Percentiles rank a stretch among this genome's conserved stretches.
Conservation (phyloP, 2,888 invertebrate genomes). For the Drosophila mulleri region DNA sequence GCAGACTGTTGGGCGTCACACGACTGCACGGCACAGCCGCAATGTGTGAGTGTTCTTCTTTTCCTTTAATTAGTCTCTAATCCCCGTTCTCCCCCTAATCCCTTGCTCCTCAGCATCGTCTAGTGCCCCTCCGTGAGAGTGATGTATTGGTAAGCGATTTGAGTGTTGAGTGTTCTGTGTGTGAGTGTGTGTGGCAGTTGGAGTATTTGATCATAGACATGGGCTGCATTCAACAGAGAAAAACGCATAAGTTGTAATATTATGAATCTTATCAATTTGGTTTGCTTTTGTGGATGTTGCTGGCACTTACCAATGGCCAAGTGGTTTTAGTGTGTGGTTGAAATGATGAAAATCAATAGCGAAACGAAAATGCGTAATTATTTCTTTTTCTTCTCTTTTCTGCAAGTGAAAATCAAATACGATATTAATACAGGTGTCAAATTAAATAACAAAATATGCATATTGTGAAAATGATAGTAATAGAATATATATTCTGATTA, state of each 20-base stretch:
- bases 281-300: background rate
- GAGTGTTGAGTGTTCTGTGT: slow-evolving; percentile 19
- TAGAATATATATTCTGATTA: slow-evolving; percentile 12
- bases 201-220: slow-evolving; percentile 56
- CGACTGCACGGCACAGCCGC: slow-evolving; percentile 66
- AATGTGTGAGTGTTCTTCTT: slow-evolving; percentile 48
- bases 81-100: slow-evolving; percentile 4
- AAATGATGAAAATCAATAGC: slow-evolving; percentile 69
- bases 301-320: slow-evolving; percentile 65
- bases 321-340: slow-evolving; percentile 24
- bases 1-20: slow-evolving; percentile 55
- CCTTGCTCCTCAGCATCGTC: slow-evolving; percentile 10
- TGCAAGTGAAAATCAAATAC: slow-evolving; percentile 62
- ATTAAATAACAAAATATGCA: slow-evolving; percentile 11
- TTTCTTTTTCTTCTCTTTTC: slow-evolving; percentile 80
- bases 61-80: slow-evolving; percentile 23
- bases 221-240: slow-evolving; percentile 48
- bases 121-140: slow-evolving; percentile 42
- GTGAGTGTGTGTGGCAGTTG: slow-evolving; percentile 41
- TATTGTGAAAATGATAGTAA: slow-evolving; percentile 13
- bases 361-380: slow-evolving; percentile 66
- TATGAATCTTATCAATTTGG: slow-evolving; percentile 8
- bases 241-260: slow-evolving; percentile 17
- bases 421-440: slow-evolving; percentile 36
- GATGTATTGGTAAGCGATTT: slow-evolving; percentile 45